Conservation (phyloP, 2,113 vertebrate genomes). For the Cynocephalus volans region DNA sequence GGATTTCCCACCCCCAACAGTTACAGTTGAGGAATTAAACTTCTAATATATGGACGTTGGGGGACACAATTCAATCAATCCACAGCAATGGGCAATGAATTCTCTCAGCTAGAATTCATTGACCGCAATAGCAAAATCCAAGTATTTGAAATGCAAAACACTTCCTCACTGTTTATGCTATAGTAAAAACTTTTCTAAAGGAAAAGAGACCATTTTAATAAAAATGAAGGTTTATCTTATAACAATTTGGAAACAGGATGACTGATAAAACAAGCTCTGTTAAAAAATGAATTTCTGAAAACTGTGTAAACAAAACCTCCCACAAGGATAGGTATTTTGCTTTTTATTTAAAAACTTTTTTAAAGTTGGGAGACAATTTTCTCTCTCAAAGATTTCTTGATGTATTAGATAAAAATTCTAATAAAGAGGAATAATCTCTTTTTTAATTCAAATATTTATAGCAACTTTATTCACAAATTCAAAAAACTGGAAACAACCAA, state of each 20-base stretch:
- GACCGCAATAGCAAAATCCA: neutral
- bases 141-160: slow-evolving; percentile 34
- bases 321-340: neutral
- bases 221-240: slow-evolving; percentile 29
- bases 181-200: neutral
- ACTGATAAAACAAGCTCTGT: neutral
- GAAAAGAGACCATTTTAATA: slow-evolving; percentile 26
- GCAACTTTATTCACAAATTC: neutral
- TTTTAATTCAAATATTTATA: neutral
- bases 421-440: neutral
- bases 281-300: slow-evolving; percentile 38
- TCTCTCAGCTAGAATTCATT: slow-evolving; percentile 11
- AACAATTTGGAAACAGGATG: neutral
- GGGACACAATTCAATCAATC: no score
- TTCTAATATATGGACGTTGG: no score
- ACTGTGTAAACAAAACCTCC: neutral
- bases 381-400: neutral
- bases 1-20: no score
- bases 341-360: slow-evolving; percentile 38
- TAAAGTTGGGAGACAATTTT: neutral
- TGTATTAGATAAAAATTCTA: slow-evolving; percentile 5
- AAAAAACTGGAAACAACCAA: neutral
- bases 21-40: no score
- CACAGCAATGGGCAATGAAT: no score
- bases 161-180: slow-evolving; percentile 14